Evolutionary conservation across 2,888 invertebrate species (phyloP), one percentile per base, ranked within the genome.

Genomic region (Pammene fasciana): DNA sequence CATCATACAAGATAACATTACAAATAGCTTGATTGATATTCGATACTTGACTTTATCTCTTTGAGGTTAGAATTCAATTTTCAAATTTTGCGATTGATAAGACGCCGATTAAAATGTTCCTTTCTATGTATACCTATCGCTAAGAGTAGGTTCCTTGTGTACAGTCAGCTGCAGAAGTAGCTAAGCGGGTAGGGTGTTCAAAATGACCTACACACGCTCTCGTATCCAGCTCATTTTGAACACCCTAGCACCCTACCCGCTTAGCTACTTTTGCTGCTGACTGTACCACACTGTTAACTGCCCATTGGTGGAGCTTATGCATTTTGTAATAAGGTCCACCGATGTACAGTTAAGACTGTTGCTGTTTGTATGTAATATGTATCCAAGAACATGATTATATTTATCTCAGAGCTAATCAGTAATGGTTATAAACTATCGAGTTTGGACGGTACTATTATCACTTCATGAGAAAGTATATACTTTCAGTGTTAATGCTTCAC

Each of bases 31-130:
- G 11, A 13, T n/a, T 16, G 3, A 2, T 13, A 62, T 38, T 62
- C 16, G 10, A 41, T 62, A 50, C 18, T 52, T 10, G 61, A 38
- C 16, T 38, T 41, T 62, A 50, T 52, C 5, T 9, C n/a, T 50
- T 38, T 8, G n/a, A 9, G 10, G 5, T 41, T 50, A 62, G n/a
- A 62, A 18, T 50, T 13, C 5, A 18, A 16, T 50, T 48, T 36
- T 1, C 4, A 18, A 18, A 18, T n/a, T 18, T 61, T 43, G 41
- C 13, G 36, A 41, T 16, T 59, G 41, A 66, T 59, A 59, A 59
- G 43, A 18, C 14, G 36, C 52, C 14, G 66, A 66, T 66, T 52
- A 52, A 50, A 50, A 54, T 43, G 26, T 26, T 10, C 7, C 13
- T 46, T 57, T 43, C 5, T 9, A 41, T n/a, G n/a, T n/a, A n/a